These are phyloP conservation scores for Emys orbicularis DNA, from an alignment of 2,797 vertebrate genomes.

Conservation along the genomic window DNA sequence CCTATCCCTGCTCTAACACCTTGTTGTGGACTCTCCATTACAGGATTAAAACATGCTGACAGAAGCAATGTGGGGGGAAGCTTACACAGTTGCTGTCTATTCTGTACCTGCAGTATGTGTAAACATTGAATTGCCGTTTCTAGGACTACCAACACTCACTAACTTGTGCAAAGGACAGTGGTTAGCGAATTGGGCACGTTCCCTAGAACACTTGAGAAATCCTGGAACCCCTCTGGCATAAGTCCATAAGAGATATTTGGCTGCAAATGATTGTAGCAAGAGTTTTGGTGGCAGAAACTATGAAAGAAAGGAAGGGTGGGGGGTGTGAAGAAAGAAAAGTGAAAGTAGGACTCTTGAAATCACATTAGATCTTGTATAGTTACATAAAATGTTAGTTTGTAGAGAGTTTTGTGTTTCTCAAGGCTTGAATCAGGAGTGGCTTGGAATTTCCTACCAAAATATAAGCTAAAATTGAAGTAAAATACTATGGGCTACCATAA, in stretches of 20 bases:
- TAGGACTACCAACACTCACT: not conserved
- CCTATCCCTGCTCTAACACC: not conserved
- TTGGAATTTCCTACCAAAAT: constrained; percentile 51
- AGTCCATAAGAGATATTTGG: rapidly evolving
- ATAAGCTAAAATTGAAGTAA: constrained; percentile 40
- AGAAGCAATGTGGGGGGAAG: rapidly evolving
- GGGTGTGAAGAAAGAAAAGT: not conserved
- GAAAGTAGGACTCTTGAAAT: not conserved
- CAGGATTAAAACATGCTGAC: not conserved
- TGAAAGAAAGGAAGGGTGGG: not conserved
- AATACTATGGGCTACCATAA: not conserved
- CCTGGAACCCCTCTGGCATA: not conserved
- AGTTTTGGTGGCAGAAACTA: not conserved
- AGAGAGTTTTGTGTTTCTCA: not conserved
- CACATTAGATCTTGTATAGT: constrained; percentile 30
- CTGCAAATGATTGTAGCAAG: not conserved
- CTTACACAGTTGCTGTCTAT: not conserved
- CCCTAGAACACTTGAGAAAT: not conserved
- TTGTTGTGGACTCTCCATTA: not conserved
- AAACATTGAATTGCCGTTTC: not conserved
- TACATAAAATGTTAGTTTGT: not conserved
- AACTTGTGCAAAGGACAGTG: not conserved
- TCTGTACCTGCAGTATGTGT: not conserved
- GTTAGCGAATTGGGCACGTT: not conserved
- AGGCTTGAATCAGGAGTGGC: constrained; percentile 25